These are phyloP conservation scores for Bubo bubo DNA, from an alignment of 2,113 vertebrate species.

Conservation along the genomic window DNA sequence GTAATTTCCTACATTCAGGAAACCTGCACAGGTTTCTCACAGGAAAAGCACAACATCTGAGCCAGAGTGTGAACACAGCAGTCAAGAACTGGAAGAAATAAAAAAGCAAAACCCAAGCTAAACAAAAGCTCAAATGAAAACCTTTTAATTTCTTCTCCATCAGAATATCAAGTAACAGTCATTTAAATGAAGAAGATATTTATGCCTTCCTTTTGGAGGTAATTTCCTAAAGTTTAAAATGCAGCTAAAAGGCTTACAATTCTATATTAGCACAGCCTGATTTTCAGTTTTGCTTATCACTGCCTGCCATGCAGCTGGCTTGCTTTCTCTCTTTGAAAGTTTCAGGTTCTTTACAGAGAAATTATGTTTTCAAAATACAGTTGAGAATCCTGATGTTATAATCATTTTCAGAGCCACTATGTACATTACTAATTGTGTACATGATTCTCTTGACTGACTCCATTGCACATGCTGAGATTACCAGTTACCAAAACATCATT, in stretches of 20 bases:
- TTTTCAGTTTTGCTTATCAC: slow-evolving; percentile 59
- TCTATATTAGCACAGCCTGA: slow-evolving; percentile 1
- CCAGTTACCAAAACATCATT: slow-evolving; percentile 48
- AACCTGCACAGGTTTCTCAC: slow-evolving; percentile 10
- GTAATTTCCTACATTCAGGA: not conserved
- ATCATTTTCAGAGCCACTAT: not conserved
- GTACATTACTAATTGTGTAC: slow-evolving; percentile 30
- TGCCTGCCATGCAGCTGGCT: slow-evolving; percentile 47
- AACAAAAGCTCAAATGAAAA: not conserved
- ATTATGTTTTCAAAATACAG: slow-evolving; percentile 53
- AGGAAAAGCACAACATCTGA: slow-evolving; percentile 3
- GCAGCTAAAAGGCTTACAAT: slow-evolving; percentile 14
- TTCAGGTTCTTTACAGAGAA: slow-evolving; percentile 43
- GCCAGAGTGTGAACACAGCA: not conserved
- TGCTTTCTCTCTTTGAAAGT: slow-evolving; percentile 28
- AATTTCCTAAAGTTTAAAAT: slow-evolving; percentile 30
- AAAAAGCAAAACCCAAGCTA: not conserved
- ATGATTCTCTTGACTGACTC: slow-evolving; percentile 4
- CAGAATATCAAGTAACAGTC: not conserved
- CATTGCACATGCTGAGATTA: slow-evolving; percentile 9
- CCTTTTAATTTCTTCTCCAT: not conserved
- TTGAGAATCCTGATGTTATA: slow-evolving; percentile 21
- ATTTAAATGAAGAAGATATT: slow-evolving; percentile 28
- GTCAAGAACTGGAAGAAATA: not conserved
- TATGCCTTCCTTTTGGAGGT: not conserved